Evolutionary conservation across 2,888 invertebrate genomes (phyloP).

Genomic region (Ceraclea dissimilis): DNA sequence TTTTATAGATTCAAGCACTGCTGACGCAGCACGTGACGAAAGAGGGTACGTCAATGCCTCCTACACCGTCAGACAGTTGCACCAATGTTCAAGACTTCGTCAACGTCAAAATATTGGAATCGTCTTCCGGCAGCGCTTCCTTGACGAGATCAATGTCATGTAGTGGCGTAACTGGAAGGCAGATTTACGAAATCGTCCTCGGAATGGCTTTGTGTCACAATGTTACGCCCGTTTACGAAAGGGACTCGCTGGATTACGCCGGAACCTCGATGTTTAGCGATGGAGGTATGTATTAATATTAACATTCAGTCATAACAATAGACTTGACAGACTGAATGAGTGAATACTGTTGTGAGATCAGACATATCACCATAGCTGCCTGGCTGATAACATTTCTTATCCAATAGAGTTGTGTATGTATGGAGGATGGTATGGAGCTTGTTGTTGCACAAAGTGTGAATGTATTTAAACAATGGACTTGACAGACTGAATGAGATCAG

Average conservation of each 20-base stretch:
- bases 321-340: too few relatives aligned
- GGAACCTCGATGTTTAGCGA: constrained; percentile 13
- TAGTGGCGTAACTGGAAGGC: constrained; percentile 32
- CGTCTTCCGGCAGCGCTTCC: neutral
- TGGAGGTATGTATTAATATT: constrained; percentile 14
- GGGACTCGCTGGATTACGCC: constrained; percentile 31
- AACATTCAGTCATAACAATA: too few relatives aligned
- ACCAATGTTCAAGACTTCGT: constrained; percentile 1
- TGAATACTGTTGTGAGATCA: too few relatives aligned
- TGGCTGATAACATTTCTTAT: too few relatives aligned
- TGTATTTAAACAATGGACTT: too few relatives aligned
- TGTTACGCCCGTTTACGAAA: constrained; percentile 94
- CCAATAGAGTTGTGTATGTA: too few relatives aligned
- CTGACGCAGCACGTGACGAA: constrained; percentile 44
- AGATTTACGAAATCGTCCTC: constrained; percentile 84
- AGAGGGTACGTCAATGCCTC: constrained; percentile 35
- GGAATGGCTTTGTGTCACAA: constrained; percentile 97
- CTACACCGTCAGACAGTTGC: constrained; percentile 25
- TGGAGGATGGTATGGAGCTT: too few relatives aligned
- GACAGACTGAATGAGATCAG: too few relatives aligned
- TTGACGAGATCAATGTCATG: constrained; percentile 10
- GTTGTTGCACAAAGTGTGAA: too few relatives aligned
- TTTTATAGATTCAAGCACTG: constrained; percentile 44
- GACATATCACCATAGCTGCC: too few relatives aligned
- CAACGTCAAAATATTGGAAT: neutral